A percentile compares a stretch with the other conserved stretches of the same genome.
phyloP scores from a whole-genome alignment of 1,140 invertebrate species.

The Pachypsylla venusta region DNA sequence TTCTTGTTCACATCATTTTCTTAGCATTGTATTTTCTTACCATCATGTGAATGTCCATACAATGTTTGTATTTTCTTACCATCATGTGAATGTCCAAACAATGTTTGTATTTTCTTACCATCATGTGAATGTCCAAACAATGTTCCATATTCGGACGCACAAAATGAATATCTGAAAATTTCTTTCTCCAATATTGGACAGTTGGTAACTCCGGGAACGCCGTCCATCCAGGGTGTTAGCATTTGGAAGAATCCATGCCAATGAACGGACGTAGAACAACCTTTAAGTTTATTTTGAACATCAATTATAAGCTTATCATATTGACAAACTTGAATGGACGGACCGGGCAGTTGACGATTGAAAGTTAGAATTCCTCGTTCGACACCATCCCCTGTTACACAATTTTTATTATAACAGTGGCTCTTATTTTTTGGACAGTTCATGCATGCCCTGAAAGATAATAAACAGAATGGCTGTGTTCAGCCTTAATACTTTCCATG shows the following conservation, averaged over 20 bases:
- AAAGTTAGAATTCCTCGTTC: constrained; percentile 32
- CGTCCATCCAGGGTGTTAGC: constrained; percentile 37
- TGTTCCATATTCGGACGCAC: constrained; percentile 36
- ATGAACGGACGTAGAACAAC: constrained; percentile 27
- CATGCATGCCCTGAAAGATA: constrained; percentile 27
- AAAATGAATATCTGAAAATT: constrained; percentile 38
- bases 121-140: constrained; percentile 44
- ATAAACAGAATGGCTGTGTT: no score
- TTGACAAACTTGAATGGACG: constrained; percentile 31
- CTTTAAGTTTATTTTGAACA: constrained; percentile 30
- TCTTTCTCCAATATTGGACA: constrained; percentile 38
- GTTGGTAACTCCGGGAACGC: constrained; percentile 43
- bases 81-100: background rate
- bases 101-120: constrained; percentile 27
- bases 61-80: background rate
- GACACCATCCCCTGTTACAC: constrained; percentile 35
- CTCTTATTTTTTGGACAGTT: constrained; percentile 21
- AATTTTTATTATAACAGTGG: constrained; percentile 29
- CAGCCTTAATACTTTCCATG: no score
- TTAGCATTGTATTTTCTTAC: background rate
- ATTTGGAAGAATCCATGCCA: constrained; percentile 31
- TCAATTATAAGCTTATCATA: constrained; percentile 31
- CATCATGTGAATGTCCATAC: background rate
- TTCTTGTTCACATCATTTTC: background rate
- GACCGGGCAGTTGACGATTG: constrained; percentile 38